phyloP scores from a whole-genome alignment of 2,113 vertebrate genomes.

The Vombatus ursinus region DNA sequence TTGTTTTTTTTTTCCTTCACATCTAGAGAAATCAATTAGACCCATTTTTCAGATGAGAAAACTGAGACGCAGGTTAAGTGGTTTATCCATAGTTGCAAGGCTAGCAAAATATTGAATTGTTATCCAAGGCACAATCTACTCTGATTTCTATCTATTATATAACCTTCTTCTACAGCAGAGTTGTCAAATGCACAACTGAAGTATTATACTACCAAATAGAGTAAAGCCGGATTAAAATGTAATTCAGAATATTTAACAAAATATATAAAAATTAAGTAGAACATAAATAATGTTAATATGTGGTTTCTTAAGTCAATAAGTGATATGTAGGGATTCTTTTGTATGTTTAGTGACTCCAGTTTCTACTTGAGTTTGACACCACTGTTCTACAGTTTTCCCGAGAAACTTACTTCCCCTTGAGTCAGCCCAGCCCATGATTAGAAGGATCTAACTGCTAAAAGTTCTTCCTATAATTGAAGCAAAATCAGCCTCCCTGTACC shows the following conservation, averaged over 20 bases:
- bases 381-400: not conserved
- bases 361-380: not conserved
- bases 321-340: not conserved
- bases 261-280: not conserved
- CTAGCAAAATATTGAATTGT: not conserved
- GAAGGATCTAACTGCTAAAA: not conserved
- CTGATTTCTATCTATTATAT: not conserved
- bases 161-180: not conserved
- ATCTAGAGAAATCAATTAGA: not conserved
- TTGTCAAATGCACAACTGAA: not conserved
- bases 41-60: not conserved
- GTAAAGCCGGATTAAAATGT: not conserved
- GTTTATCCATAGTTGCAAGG: not conserved
- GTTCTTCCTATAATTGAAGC: not conserved
- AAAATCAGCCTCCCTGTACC: not conserved
- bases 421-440: not conserved
- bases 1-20: too few species aligned
- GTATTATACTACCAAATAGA: not conserved
- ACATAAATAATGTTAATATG: not conserved
- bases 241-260: not conserved
- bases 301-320: not conserved
- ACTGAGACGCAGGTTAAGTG: not conserved
- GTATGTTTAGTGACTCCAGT: not conserved
- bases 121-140: not conserved
- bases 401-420: not conserved